Percentiles rank a stretch among this genome's conserved stretches.
Evolutionary conservation across 2,797 vertebrate genomes (phyloP).

Genomic region (Calcarius lapponicus): DNA sequence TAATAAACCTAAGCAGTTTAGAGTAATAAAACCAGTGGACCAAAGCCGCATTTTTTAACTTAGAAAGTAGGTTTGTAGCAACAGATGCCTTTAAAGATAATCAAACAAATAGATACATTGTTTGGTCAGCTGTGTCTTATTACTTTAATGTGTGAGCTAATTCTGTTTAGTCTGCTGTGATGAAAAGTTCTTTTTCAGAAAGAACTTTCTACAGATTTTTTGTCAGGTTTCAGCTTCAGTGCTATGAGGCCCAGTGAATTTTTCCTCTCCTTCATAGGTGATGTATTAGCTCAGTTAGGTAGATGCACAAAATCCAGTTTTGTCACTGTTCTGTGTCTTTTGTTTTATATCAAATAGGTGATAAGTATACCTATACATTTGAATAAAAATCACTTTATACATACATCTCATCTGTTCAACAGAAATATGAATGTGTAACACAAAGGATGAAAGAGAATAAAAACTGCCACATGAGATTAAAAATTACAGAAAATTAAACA

Average conservation of each 20-base stretch:
- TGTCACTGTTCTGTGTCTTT: neutral
- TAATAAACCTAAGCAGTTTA: neutral
- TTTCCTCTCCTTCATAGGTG: neutral
- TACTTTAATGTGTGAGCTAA: slow-evolving; percentile 63
- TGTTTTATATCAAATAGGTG: neutral
- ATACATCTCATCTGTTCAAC: neutral
- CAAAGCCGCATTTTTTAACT: neutral
- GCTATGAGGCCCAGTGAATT: neutral
- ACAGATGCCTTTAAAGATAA: slow-evolving; percentile 56
- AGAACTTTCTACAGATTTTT: neutral
- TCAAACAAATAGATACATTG: slow-evolving; percentile 64
- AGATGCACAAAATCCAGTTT: neutral
- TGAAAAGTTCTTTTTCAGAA: slow-evolving; percentile 14
- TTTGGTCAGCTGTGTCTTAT: slow-evolving; percentile 73
- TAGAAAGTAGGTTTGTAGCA: slow-evolving; percentile 1
- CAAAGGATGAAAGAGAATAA: neutral
- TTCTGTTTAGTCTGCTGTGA: slow-evolving; percentile 59
- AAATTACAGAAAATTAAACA: neutral
- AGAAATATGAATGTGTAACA: neutral
- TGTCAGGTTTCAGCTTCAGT: neutral
- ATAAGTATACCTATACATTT: neutral
- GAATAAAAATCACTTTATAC: neutral
- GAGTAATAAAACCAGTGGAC: slow-evolving; percentile 23
- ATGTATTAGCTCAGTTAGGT: neutral
- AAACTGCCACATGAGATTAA: neutral